These are phyloP conservation scores for Muscidifurax raptorellus DNA, from an alignment of 1,140 invertebrate species.

Conservation along the genomic window DNA sequence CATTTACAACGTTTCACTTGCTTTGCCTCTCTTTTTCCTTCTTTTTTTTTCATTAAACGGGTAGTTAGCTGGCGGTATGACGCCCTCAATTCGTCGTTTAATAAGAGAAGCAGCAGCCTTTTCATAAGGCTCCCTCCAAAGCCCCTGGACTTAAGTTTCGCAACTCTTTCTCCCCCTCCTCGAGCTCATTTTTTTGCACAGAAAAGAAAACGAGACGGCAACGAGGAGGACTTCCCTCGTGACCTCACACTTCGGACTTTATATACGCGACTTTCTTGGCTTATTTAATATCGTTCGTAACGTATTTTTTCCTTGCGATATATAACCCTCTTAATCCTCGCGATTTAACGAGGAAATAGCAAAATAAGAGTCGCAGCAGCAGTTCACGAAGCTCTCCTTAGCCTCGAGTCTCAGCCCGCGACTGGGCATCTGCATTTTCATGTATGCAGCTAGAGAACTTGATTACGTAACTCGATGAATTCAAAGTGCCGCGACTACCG, in stretches of 20 bases:
- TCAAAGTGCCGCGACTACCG: background rate
- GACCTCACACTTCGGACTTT: constrained; percentile 9
- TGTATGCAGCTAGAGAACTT: background rate
- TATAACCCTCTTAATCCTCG: background rate
- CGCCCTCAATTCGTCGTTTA: constrained; percentile 57
- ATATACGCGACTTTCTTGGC: background rate
- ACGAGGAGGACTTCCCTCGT: background rate
- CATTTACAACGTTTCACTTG: constrained; percentile 31
- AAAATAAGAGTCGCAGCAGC: background rate
- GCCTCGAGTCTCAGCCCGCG: no score
- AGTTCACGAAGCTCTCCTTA: no score
- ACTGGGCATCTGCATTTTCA: background rate
- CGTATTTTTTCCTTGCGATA: background rate
- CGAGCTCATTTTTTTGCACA: background rate
- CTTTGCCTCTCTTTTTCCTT: constrained; percentile 6
- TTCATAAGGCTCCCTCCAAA: constrained; percentile 49
- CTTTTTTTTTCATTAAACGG: constrained; percentile 49
- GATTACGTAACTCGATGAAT: constrained; percentile 6
- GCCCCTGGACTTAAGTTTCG: constrained; percentile 43
- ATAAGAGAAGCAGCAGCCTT: constrained; percentile 54
- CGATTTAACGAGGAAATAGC: background rate
- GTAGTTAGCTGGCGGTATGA: constrained; percentile 44
- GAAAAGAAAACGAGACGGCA: background rate
- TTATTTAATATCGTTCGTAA: constrained; percentile 27
- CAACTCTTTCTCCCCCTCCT: constrained; percentile 35